Percentiles rank a stretch among this genome's conserved stretches.
Evolutionary conservation across 2,113 vertebrate species (phyloP).

Genomic region (Labeo catla): DNA sequence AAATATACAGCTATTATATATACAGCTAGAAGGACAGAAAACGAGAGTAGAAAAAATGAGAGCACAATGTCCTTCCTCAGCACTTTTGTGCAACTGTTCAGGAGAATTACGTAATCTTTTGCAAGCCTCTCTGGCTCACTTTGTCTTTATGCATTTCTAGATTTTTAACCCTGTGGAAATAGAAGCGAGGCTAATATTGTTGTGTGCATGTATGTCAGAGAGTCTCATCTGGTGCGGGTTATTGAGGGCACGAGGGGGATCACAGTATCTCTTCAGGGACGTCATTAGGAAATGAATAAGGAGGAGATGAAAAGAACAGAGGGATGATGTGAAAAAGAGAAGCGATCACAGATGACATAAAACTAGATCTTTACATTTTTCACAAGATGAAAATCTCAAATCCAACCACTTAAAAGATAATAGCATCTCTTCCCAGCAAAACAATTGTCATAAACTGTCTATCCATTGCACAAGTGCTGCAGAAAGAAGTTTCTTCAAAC

Average conservation of each 20-base stretch:
- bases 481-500: not conserved
- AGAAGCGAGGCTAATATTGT: not conserved
- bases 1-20: not conserved
- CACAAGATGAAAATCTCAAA: not conserved
- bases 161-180: conserved; percentile 23
- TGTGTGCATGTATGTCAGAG: not conserved
- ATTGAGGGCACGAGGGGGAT: conserved; percentile 3
- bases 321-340: not conserved
- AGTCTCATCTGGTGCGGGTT: conserved; percentile 31
- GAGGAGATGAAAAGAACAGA: not conserved
- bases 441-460: not conserved
- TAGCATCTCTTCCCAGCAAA: not conserved
- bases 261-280: conserved; percentile 31
- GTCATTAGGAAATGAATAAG: not conserved
- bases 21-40: not conserved
- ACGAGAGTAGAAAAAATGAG: not conserved
- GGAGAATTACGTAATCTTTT: conserved; percentile 10
- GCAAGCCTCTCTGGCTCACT: not conserved
- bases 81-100: conserved; percentile 13
- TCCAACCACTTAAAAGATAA: not conserved
- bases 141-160: not conserved
- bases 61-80: not conserved
- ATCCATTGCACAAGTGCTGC: no score
- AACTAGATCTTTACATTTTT: not conserved
- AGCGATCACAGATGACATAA: not conserved